phyloP scores from a whole-genome alignment of 2,113 vertebrate genomes.

The Apistogramma diplotaenia region DNA sequence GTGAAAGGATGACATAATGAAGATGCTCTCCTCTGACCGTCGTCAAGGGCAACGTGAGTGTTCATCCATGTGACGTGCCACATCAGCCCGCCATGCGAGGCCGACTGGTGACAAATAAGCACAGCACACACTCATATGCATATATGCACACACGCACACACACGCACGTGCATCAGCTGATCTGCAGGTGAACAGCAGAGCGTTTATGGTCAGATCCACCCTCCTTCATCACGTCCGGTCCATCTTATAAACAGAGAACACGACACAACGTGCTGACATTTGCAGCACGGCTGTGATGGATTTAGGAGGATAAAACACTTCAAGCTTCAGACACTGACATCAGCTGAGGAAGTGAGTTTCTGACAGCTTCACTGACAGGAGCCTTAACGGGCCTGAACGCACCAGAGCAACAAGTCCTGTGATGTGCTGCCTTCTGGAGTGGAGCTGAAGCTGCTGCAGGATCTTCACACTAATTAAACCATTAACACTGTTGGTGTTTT shows the following conservation, averaged over 20 bases:
- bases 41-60: conserved; percentile 55
- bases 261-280: neutral
- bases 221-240: neutral
- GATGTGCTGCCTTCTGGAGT: conserved; percentile 37
- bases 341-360: neutral
- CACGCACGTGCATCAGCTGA: neutral
- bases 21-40: conserved; percentile 66
- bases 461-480: conserved; percentile 42
- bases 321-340: neutral
- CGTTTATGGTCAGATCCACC: neutral
- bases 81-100: conserved; percentile 30
- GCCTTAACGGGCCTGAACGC: conserved; percentile 22
- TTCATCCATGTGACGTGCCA: conserved; percentile 62
- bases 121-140: neutral
- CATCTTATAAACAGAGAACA: neutral
- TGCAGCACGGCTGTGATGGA: neutral
- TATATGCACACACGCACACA: rapidly evolving
- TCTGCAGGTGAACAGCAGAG: neutral
- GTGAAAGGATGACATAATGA: conserved; percentile 68
- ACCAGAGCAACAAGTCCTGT: neutral
- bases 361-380: neutral
- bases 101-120: conserved; percentile 11
- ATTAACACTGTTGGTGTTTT: conserved; percentile 18
- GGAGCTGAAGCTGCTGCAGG: conserved; percentile 16
- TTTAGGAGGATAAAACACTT: neutral